Conservation (phyloP, 2,113 vertebrate species). For the Struthidea cinerea region DNA sequence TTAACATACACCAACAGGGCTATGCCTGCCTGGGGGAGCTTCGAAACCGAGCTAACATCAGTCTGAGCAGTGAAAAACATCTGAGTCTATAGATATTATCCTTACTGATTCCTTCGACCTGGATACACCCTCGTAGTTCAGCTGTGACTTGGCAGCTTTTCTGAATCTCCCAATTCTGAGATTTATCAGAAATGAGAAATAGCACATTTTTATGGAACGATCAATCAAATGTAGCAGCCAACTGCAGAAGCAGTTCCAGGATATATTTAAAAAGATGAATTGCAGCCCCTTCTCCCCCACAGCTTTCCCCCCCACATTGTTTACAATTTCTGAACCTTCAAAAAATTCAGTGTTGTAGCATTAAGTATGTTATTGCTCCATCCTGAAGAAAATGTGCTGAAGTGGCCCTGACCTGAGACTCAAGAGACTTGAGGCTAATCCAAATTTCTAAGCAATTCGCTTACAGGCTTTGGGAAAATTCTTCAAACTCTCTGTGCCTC, state of each 20-base stretch:
- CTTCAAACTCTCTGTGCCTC: not conserved
- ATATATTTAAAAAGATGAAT: not conserved
- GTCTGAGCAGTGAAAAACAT: not conserved
- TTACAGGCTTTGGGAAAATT: not conserved
- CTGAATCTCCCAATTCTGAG: not conserved
- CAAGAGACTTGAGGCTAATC: slow-evolving; percentile 1
- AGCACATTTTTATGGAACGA: not conserved
- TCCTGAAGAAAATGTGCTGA: slow-evolving; percentile 20
- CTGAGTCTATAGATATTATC: too few species aligned
- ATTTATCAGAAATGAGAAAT: not conserved
- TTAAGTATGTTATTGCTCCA: not conserved
- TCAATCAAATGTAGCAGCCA: not conserved
- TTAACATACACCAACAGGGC: not conserved
- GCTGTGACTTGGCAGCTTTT: not conserved
- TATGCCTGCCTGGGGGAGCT: not conserved
- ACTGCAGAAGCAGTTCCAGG: not conserved
- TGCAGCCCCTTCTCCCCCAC: not conserved
- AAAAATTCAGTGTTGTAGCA: not conserved
- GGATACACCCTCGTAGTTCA: not conserved
- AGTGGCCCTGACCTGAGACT: slow-evolving; percentile 15
- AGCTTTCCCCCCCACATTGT: not conserved
- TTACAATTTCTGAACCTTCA: not conserved
- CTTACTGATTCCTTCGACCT: not conserved
- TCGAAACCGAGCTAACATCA: not conserved
- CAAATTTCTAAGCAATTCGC: slow-evolving; percentile 13